Percentiles rank a stretch among this genome's conserved stretches.
phyloP scores from a whole-genome alignment of 2,797 vertebrate genomes.

The Protosalanx chinensis region DNA sequence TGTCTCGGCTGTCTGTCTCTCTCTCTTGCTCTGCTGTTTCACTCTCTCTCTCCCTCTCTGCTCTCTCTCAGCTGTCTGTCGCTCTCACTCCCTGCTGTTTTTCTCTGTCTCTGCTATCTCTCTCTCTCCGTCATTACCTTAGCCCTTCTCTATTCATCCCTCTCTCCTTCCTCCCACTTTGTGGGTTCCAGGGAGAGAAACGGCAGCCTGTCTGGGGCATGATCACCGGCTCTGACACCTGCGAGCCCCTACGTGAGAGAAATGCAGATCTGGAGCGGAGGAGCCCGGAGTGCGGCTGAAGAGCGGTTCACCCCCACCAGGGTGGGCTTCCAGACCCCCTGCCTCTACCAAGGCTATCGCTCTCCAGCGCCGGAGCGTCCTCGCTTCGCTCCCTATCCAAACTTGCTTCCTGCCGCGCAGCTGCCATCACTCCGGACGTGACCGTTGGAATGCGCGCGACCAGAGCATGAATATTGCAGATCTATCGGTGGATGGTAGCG shows the following conservation, averaged over 20 bases:
- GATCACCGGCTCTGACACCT: too few species aligned
- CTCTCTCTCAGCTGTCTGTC: constrained; percentile 32
- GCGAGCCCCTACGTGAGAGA: too few species aligned
- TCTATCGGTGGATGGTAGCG: constrained; percentile 60
- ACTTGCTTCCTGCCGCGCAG: not conserved
- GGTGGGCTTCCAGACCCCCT: constrained; percentile 15
- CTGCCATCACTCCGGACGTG: constrained; percentile 42
- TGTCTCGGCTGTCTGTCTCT: not conserved
- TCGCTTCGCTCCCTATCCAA: constrained; percentile 16
- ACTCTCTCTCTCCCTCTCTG: too few species aligned
- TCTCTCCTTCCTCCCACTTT: not conserved
- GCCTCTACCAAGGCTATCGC: constrained; percentile 24
- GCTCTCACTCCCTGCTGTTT: constrained; percentile 19
- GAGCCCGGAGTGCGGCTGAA: too few species aligned
- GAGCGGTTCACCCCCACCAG: not conserved
- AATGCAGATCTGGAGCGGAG: too few species aligned
- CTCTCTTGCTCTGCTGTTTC: too few species aligned
- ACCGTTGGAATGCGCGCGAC: constrained; percentile 51
- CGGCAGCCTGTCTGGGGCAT: too few species aligned
- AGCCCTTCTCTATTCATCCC: not conserved
- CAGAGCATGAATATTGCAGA: constrained; percentile 63
- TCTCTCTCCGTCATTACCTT: constrained; percentile 19
- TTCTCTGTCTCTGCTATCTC: not conserved
- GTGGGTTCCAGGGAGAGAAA: too few species aligned
- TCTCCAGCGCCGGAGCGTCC: constrained; percentile 39